These are phyloP conservation scores for Lagorchestes hirsutus DNA, from an alignment of 2,797 vertebrate species.

Conservation along the genomic window DNA sequence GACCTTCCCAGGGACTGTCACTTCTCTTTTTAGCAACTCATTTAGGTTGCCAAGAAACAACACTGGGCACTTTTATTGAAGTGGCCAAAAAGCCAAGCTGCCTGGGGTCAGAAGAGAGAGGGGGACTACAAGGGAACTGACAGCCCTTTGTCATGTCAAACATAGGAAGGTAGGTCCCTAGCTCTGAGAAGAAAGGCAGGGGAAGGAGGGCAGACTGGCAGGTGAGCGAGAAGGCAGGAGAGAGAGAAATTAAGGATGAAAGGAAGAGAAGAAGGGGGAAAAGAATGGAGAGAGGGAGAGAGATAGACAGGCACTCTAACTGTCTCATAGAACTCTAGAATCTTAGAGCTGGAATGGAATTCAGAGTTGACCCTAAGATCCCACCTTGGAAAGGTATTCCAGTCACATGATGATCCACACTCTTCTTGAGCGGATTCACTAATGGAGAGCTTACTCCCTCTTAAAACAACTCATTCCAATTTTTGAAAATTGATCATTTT, in stretches of 20 bases:
- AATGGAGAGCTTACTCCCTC: neutral
- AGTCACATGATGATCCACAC: neutral
- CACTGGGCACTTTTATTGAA: conserved; percentile 73
- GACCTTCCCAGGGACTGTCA: conserved; percentile 50
- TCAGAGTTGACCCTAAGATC: neutral
- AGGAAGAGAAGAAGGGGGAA: neutral
- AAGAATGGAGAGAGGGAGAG: neutral
- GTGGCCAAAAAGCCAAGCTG: conserved; percentile 69
- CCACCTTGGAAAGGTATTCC: neutral
- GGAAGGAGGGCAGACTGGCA: neutral
- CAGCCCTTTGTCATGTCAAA: conserved; percentile 57
- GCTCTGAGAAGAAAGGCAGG: neutral
- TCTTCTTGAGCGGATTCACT: neutral
- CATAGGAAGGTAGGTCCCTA: neutral
- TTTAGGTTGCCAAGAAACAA: conserved; percentile 73
- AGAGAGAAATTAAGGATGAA: neutral
- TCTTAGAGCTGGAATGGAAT: neutral
- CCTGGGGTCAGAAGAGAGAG: conserved; percentile 75
- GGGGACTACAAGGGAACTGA: conserved; percentile 68
- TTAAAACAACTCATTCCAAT: neutral
- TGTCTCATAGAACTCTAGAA: neutral
- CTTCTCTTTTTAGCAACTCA: conserved; percentile 56
- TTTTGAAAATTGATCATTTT: neutral
- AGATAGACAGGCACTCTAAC: neutral
- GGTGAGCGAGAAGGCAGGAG: neutral